Percentiles rank a stretch among this genome's conserved stretches.
Conservation (phyloP, 2,888 invertebrate species). For the Lepeophtheirus nordmannii region DNA sequence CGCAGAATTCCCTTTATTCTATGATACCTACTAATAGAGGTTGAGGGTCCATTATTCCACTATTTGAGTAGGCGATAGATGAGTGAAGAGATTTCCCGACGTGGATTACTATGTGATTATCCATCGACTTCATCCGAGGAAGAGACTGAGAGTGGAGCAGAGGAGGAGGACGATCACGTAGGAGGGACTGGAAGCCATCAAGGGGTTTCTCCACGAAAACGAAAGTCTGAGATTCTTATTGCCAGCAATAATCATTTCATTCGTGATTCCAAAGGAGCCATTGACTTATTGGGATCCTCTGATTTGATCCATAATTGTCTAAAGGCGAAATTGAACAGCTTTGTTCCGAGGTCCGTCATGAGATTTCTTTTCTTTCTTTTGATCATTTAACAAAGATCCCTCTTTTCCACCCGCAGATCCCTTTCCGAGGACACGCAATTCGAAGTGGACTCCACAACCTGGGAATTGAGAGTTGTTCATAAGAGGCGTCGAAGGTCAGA, state of each 20-base stretch:
- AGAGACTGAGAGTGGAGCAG: too few relatives aligned
- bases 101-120: background rate
- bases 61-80: background rate
- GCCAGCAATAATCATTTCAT: background rate
- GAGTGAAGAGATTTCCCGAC: background rate
- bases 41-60: too few relatives aligned
- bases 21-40: too few relatives aligned
- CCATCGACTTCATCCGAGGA: background rate
- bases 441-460: background rate
- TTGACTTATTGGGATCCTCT: background rate
- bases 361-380: background rate
- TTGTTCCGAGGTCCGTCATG: background rate
- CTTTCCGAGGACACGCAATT: background rate
- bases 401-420: background rate
- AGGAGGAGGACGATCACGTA: background rate
- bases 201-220: background rate
- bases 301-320: background rate
- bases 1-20: too few relatives aligned
- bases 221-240: background rate
- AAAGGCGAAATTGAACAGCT: background rate
- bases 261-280: background rate
- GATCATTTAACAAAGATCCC: background rate
- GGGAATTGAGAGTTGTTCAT: background rate
- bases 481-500: background rate
- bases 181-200: too few relatives aligned